A percentile compares a stretch with the other conserved stretches of the same genome.
phyloP scores from a whole-genome alignment of 2,888 invertebrate species.

The Aphodius granarius region DNA sequence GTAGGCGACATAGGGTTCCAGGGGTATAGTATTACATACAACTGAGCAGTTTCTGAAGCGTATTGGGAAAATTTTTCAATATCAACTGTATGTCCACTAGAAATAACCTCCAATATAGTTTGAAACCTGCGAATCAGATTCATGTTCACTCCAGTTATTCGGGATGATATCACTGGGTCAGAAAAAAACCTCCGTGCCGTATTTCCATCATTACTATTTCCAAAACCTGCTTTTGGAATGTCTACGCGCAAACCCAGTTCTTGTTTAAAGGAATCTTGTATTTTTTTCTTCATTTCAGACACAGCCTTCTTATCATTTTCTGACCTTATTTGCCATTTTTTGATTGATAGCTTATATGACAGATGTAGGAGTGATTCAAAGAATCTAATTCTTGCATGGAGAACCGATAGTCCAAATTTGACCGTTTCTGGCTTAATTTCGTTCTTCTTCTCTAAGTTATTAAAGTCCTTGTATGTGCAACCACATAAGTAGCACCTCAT shows the following conservation, averaged over 20 bases:
- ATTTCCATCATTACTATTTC: slow-evolving; percentile 28
- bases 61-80: slow-evolving; percentile 32
- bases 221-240: slow-evolving; percentile 26
- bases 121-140: slow-evolving; percentile 15
- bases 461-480: slow-evolving; percentile 35
- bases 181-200: slow-evolving; percentile 27
- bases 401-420: slow-evolving; percentile 30
- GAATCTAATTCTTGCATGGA: slow-evolving; percentile 41
- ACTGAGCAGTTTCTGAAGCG: slow-evolving; percentile 33
- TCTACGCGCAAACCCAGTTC: slow-evolving; percentile 26
- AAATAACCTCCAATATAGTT: slow-evolving; percentile 24
- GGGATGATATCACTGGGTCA: slow-evolving; percentile 16
- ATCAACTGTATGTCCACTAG: slow-evolving; percentile 16
- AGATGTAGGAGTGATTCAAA: slow-evolving; percentile 40
- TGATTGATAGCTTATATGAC: slow-evolving; percentile 40
- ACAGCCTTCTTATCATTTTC: slow-evolving; percentile 10
- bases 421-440: slow-evolving; percentile 32
- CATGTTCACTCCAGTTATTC: slow-evolving; percentile 18
- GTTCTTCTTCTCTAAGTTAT: slow-evolving; percentile 25
- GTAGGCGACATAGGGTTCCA: slow-evolving; percentile 33
- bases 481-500: slow-evolving; percentile 38
- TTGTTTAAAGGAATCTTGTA: slow-evolving; percentile 30
- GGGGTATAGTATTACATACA: slow-evolving; percentile 40
- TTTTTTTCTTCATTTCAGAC: background rate
- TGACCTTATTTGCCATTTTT: slow-evolving; percentile 37